phyloP scores from a whole-genome alignment of 1,140 invertebrate genomes.

The Atta cephalotes region DNA sequence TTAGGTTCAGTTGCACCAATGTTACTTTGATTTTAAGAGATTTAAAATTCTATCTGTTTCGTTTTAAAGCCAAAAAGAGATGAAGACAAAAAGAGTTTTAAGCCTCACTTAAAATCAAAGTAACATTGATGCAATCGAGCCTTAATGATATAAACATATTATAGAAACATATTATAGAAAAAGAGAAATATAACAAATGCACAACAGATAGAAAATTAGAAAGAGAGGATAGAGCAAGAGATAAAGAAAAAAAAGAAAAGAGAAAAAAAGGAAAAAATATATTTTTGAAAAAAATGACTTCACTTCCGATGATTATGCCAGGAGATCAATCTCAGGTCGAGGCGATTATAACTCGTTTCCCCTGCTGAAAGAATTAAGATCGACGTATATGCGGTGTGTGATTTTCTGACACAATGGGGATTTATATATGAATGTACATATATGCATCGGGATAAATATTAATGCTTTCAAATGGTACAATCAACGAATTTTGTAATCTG shows the following conservation, averaged over 20 bases:
- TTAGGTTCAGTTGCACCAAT: too few species aligned
- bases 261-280: background rate
- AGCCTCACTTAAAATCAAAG: too few species aligned
- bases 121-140: too few species aligned
- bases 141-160: background rate
- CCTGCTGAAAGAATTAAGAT: constrained; percentile 17
- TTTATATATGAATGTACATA: background rate
- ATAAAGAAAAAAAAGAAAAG: background rate
- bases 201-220: background rate
- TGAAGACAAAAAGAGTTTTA: too few species aligned
- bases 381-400: background rate
- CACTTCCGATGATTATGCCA: constrained; percentile 13
- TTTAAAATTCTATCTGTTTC: too few species aligned
- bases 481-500: background rate
- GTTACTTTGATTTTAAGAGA: too few species aligned
- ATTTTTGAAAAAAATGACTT: background rate
- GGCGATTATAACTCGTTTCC: constrained; percentile 16
- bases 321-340: constrained; percentile 5
- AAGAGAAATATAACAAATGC: background rate
- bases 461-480: background rate
- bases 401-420: background rate
- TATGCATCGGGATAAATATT: background rate
- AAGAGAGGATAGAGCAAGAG: background rate
- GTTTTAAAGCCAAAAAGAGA: too few species aligned
- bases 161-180: background rate